Evolutionary conservation across 2,113 vertebrate genomes (phyloP).

Genomic region (Sinocyclocheilus anophthalmus): DNA sequence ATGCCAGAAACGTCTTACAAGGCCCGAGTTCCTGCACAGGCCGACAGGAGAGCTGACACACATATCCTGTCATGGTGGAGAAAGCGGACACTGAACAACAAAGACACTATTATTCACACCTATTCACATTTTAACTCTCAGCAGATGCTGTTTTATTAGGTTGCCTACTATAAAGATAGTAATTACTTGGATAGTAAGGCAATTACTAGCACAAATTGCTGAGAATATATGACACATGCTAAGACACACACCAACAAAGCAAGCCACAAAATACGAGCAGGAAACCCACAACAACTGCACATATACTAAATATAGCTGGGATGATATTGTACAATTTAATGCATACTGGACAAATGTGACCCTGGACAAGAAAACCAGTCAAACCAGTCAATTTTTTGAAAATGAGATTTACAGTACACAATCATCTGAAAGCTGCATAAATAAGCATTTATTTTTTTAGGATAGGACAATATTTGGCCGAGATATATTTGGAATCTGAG

Average conservation of each 20-base stretch:
- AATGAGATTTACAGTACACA: too few relatives aligned
- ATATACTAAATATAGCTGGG: neutral
- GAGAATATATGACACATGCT: neutral
- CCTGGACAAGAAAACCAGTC: too few relatives aligned
- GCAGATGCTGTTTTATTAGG: neutral
- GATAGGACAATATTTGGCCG: too few relatives aligned
- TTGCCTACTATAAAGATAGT: neutral
- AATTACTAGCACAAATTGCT: constrained; percentile 14
- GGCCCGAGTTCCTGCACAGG: constrained; percentile 63
- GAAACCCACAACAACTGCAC: neutral
- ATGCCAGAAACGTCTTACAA: constrained; percentile 60
- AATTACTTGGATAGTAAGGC: constrained; percentile 1
- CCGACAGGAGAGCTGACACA: constrained; percentile 66
- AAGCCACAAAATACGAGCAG: neutral
- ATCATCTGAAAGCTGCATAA: too few relatives aligned
- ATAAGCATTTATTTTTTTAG: too few relatives aligned
- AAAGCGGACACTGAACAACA: neutral
- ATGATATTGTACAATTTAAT: neutral
- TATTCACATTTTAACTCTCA: neutral
- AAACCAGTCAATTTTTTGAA: too few relatives aligned
- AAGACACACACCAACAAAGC: constrained; percentile 4
- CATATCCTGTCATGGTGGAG: constrained; percentile 54
- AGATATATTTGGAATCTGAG: too few relatives aligned
- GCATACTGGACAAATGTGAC: neutral
- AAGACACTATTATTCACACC: constrained; percentile 7